A percentile compares a stretch with the other conserved stretches of the same genome.
Evolutionary conservation across 2,797 vertebrate species (phyloP).

Genomic region (Eremophila alpestris): DNA sequence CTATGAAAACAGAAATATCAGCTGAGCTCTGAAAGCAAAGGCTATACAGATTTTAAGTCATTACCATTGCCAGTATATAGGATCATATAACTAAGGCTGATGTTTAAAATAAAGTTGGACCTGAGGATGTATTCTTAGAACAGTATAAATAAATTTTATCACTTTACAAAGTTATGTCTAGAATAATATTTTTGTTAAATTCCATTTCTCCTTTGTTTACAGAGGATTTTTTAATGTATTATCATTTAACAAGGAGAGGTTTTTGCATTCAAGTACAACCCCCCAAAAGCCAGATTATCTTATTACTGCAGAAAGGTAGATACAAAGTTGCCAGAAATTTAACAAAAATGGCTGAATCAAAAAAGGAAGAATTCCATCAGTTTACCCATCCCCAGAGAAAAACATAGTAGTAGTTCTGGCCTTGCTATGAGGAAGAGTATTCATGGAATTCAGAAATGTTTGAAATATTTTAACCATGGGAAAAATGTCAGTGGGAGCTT

Average conservation of each 20-base stretch:
- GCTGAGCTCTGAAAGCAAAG: background rate
- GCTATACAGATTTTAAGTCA: background rate
- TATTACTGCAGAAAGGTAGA: background rate
- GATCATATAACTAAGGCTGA: background rate
- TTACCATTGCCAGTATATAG: background rate
- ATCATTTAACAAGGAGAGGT: background rate
- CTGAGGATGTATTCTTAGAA: background rate
- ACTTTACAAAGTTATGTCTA: background rate
- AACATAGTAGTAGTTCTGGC: background rate
- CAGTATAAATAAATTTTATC: background rate
- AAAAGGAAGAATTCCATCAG: background rate
- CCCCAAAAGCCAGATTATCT: background rate
- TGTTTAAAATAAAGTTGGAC: background rate
- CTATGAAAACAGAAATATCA: background rate
- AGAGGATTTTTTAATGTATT: background rate
- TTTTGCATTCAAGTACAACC: background rate
- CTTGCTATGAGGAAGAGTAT: background rate
- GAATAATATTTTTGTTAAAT: background rate
- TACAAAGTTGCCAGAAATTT: background rate
- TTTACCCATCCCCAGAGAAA: background rate
- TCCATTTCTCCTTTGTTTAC: background rate
- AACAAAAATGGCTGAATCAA: background rate
- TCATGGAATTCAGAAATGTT: background rate
- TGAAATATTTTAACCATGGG: background rate
- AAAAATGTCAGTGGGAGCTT: conserved; percentile 7